Conservation (phyloP, 92 coral and sea anemone species). For the Actinernus sp. region DNA sequence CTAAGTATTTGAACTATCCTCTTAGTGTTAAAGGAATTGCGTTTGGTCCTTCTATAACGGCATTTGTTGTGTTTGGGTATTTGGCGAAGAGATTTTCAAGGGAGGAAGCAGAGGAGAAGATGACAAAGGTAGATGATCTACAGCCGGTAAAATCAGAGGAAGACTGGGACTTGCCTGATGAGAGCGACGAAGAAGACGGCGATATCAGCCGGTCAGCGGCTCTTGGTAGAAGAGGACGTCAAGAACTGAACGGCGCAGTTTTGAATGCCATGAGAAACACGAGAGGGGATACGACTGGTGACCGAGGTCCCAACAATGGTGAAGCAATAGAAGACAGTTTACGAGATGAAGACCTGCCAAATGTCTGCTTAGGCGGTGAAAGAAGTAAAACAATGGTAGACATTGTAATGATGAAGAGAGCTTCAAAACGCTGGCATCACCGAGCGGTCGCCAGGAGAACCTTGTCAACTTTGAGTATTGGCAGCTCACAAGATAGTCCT, state of each 20-base stretch:
- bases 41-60: conserved; percentile 75
- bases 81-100: conserved; percentile 73
- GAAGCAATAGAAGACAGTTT: too few relatives aligned
- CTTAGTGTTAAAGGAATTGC: conserved; percentile 80
- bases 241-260: not conserved
- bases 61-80: conserved; percentile 74
- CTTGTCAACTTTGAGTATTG: not conserved
- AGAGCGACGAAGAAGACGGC: conserved; percentile 7
- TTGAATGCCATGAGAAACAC: not conserved
- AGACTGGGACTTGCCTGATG: conserved; percentile 12
- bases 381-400: not conserved
- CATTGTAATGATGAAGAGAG: not conserved
- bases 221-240: not conserved
- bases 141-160: conserved; percentile 12
- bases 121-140: conserved; percentile 5
- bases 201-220: not conserved
- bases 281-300: not conserved
- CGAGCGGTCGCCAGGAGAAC: not conserved
- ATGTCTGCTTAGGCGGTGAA: not conserved
- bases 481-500: conserved; percentile 19
- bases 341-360: not conserved
- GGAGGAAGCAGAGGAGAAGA: conserved; percentile 41
- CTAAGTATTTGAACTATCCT: conserved; percentile 63
- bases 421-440: not conserved
- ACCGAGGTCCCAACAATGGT: too few relatives aligned